phyloP scores from a whole-genome alignment of 2,797 vertebrate species.

The Todus mexicanus region DNA sequence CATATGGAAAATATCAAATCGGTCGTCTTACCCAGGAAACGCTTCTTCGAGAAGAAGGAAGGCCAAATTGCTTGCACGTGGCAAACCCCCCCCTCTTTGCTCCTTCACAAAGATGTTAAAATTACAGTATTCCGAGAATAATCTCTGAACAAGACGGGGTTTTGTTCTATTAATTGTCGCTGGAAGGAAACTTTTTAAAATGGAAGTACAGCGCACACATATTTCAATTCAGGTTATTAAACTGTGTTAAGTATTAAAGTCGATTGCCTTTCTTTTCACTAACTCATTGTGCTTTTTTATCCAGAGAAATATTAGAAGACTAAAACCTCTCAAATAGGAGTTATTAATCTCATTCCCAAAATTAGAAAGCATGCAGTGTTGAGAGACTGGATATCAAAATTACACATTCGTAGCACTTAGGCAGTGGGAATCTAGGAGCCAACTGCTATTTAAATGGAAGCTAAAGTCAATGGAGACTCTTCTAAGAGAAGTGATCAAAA shows the following conservation, averaged over 20 bases:
- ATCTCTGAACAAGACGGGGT: slow-evolving; percentile 60
- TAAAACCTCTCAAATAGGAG: slow-evolving; percentile 61
- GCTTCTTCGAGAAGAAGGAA: slow-evolving; percentile 45
- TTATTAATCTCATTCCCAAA: slow-evolving; percentile 70
- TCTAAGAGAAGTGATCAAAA: background rate
- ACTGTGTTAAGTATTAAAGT: slow-evolving; percentile 51
- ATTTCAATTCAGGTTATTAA: slow-evolving; percentile 68
- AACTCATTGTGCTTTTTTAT: slow-evolving; percentile 56
- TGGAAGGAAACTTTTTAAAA: slow-evolving; percentile 63
- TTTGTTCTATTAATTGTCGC: slow-evolving; percentile 72
- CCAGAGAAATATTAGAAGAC: slow-evolving; percentile 64
- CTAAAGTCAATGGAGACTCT: background rate
- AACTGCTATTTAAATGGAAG: slow-evolving; percentile 27
- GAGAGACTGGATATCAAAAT: slow-evolving; percentile 61
- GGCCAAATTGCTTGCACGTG: slow-evolving; percentile 65
- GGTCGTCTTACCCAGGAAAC: slow-evolving; percentile 63
- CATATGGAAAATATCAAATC: slow-evolving; percentile 80
- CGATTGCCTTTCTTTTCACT: slow-evolving; percentile 52
- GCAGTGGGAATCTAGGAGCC: background rate
- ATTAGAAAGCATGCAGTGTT: slow-evolving; percentile 64
- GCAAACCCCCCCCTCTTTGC: background rate
- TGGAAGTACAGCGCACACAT: slow-evolving; percentile 50
- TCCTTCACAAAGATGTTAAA: slow-evolving; percentile 60
- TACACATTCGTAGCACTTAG: background rate
- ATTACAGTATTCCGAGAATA: slow-evolving; percentile 69